phyloP scores from a whole-genome alignment of 2,888 invertebrate genomes.

The Tinea semifulvella region DNA sequence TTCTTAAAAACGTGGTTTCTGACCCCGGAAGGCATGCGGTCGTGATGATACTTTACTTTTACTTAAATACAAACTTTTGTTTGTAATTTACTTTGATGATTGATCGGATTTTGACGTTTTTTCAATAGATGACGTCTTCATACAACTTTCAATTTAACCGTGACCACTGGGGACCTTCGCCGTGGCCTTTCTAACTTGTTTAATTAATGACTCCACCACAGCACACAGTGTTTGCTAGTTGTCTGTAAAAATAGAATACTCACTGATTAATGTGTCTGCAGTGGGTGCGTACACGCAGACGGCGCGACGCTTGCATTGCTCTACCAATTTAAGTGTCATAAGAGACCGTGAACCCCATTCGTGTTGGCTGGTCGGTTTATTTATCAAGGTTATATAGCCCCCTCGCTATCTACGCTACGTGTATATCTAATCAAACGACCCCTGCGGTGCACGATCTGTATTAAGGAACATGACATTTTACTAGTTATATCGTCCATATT shows the following conservation, averaged over 20 bases:
- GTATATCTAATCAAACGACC: no score
- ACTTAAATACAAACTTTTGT: no score
- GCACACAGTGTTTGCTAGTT: constrained; percentile 21
- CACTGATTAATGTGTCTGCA: constrained; percentile 30
- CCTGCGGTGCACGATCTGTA: no score
- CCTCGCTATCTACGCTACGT: no score
- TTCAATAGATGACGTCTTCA: no score
- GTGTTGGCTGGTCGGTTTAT: background rate
- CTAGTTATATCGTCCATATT: no score
- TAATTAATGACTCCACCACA: constrained; percentile 33
- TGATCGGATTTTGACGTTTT: no score
- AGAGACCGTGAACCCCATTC: constrained; percentile 22
- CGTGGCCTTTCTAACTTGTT: constrained; percentile 45
- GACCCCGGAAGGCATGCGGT: no score
- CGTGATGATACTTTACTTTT: no score
- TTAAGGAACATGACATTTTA: no score
- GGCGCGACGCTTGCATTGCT: constrained; percentile 38
- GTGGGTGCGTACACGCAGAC: constrained; percentile 35
- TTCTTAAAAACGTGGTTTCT: no score
- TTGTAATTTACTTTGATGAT: no score
- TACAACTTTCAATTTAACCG: constrained; percentile 13
- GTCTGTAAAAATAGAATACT: constrained; percentile 39
- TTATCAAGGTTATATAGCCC: constrained; percentile 21
- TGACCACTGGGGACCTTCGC: constrained; percentile 35
- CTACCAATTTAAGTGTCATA: constrained; percentile 36